These are phyloP conservation scores for Piscicola geometra DNA, from an alignment of 2,888 invertebrate genomes.

Conservation along the genomic window DNA sequence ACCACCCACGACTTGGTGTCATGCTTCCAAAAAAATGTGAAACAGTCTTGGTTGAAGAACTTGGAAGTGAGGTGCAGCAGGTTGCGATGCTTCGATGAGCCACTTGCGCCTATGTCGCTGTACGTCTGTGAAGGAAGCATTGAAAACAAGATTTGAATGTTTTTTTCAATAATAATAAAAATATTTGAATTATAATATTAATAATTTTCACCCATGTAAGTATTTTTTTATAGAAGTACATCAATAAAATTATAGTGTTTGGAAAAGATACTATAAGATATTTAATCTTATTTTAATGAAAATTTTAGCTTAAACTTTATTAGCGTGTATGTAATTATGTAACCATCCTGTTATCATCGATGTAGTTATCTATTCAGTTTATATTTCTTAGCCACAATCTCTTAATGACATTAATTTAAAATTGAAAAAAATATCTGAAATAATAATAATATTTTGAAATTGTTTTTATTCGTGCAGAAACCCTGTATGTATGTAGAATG, in stretches of 20 bases:
- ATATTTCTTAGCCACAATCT: not conserved
- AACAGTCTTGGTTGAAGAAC: constrained; percentile 39
- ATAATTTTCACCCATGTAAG: not conserved
- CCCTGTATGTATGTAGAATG: constrained; percentile 39
- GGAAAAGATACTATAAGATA: not conserved
- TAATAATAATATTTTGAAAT: not conserved
- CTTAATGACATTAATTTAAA: too few species aligned
- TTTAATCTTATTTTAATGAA: not conserved
- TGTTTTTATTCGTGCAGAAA: constrained; percentile 16
- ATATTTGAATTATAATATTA: too few species aligned
- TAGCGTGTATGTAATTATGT: too few species aligned
- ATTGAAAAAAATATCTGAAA: too few species aligned
- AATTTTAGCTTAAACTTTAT: too few species aligned
- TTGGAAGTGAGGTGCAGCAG: constrained; percentile 36
- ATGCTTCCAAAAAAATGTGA: constrained; percentile 36
- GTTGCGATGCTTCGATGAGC: constrained; percentile 35
- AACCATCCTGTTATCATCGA: not conserved
- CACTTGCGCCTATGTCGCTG: too few species aligned
- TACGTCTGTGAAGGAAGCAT: constrained; percentile 34
- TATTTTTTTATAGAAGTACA: not conserved
- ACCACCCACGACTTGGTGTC: constrained; percentile 37
- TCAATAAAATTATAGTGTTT: not conserved
- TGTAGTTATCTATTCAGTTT: not conserved
- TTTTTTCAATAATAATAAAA: not conserved
- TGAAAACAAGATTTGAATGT: not conserved